A percentile compares a stretch with the other conserved stretches of the same genome.
phyloP scores from a whole-genome alignment of 2,888 invertebrate genomes.

The Ashinkailepas kermadecensis region DNA sequence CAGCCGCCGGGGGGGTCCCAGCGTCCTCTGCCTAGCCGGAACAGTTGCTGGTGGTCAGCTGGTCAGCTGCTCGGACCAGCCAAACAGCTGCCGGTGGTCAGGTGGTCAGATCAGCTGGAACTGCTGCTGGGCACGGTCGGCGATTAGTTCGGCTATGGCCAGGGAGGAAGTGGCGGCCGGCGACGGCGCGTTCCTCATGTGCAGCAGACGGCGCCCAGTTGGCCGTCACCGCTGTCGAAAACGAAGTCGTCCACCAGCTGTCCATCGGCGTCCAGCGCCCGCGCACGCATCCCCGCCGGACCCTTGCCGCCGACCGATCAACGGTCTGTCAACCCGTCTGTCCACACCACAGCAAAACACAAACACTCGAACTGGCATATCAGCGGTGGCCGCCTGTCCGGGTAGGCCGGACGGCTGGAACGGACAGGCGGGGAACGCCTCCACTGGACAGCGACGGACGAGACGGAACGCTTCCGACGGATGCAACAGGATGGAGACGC shows the following conservation, averaged over 20 bases:
- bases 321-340: too few relatives aligned
- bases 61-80: background rate
- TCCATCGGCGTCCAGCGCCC: slow-evolving; percentile 80
- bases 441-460: too few relatives aligned
- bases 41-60: too few relatives aligned
- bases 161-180: slow-evolving; percentile 96
- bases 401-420: too few relatives aligned
- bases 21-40: too few relatives aligned
- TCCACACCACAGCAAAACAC: too few relatives aligned
- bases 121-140: slow-evolving; percentile 67
- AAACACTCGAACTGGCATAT: too few relatives aligned
- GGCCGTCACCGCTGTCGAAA: slow-evolving; percentile 68
- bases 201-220: slow-evolving; percentile 58
- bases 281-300: slow-evolving; percentile 92
- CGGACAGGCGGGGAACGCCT: too few relatives aligned
- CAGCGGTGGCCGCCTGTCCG: too few relatives aligned
- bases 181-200: slow-evolving; percentile 95
- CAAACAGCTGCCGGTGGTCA: background rate
- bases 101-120: slow-evolving; percentile 43
- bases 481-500: too few relatives aligned
- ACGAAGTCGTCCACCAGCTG: slow-evolving; percentile 94
- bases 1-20: too few relatives aligned
- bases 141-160: slow-evolving; percentile 90
- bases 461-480: too few relatives aligned
- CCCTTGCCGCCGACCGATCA: slow-evolving; percentile 50